Conservation (phyloP, 2,888 invertebrate genomes). For the Chloroclysta siterata region DNA sequence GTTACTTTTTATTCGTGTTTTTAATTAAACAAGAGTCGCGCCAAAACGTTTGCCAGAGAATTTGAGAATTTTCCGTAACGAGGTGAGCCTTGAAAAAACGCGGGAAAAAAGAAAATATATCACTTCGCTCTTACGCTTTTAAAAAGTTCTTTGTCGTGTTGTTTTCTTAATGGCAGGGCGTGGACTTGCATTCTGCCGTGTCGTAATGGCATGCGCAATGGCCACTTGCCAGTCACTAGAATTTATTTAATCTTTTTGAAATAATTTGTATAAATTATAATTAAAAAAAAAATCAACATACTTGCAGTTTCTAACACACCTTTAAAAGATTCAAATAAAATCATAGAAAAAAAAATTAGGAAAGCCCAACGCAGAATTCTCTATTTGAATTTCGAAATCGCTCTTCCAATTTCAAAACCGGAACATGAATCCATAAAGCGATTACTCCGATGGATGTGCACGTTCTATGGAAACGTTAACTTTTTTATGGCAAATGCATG, state of each 20-base stretch:
- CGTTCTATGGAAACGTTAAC: slow-evolving; percentile 13
- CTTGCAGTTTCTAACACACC: neutral
- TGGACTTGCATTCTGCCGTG: slow-evolving; percentile 9
- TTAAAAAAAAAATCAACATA: neutral
- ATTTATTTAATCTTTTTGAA: slow-evolving; percentile 1
- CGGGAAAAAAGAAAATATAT: slow-evolving; percentile 35
- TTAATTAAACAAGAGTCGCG: slow-evolving; percentile 75
- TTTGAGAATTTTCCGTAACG: slow-evolving; percentile 73
- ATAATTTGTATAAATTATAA: neutral
- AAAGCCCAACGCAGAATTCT: neutral
- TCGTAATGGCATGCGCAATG: slow-evolving; percentile 10
- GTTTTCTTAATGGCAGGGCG: slow-evolving; percentile 28
- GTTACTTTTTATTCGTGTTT: slow-evolving; percentile 80
- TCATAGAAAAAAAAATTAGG: neutral
- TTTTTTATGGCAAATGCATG: slow-evolving; percentile 29
- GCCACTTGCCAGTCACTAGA: neutral
- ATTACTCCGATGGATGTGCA: slow-evolving; percentile 19
- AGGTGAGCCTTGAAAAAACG: slow-evolving; percentile 46
- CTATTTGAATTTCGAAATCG: neutral
- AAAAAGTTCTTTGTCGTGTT: slow-evolving; percentile 13
- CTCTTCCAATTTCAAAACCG: slow-evolving; percentile 18
- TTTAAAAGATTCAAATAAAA: neutral
- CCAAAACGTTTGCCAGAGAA: slow-evolving; percentile 61
- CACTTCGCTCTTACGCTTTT: slow-evolving; percentile 28
- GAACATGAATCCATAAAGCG: slow-evolving; percentile 16